Conservation (phyloP, 2,888 invertebrate genomes). For the Drosophila percnosoma region DNA sequence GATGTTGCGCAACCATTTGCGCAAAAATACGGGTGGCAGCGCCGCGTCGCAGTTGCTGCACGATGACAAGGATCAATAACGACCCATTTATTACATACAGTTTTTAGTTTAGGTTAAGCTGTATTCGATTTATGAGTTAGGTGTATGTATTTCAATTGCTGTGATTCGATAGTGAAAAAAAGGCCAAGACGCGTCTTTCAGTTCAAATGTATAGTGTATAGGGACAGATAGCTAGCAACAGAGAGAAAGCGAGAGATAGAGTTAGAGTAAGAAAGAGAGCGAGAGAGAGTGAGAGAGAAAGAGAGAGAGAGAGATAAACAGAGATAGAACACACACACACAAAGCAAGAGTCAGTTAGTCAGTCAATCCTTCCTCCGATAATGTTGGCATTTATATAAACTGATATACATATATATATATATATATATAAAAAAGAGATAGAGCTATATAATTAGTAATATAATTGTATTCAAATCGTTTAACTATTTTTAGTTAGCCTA, state of each 20-base stretch:
- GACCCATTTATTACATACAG: conserved; percentile 79
- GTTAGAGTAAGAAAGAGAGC: neutral
- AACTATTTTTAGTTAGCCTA: conserved; percentile 74
- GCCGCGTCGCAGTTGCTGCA: conserved; percentile 50
- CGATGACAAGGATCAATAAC: conserved; percentile 83
- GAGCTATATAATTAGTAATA: conserved; percentile 52
- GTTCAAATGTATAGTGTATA: conserved; percentile 83
- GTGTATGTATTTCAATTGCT: conserved; percentile 78
- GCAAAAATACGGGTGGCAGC: conserved; percentile 79
- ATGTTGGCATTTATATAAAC: conserved; percentile 81
- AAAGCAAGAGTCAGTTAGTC: conserved; percentile 65
- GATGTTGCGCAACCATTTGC: conserved; percentile 84
- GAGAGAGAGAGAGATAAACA: conserved; percentile 8
- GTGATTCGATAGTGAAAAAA: conserved; percentile 81
- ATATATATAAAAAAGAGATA: conserved; percentile 34
- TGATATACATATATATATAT: conserved; percentile 37
- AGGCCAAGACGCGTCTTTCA: conserved; percentile 76
- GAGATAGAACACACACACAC: conserved; percentile 9
- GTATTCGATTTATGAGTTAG: conserved; percentile 58
- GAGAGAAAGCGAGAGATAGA: conserved; percentile 15
- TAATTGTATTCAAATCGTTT: conserved; percentile 61
- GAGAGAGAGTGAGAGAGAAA: conserved; percentile 12
- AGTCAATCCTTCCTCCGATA: conserved; percentile 83
- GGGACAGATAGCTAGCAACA: conserved; percentile 37
- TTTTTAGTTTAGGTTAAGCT: conserved; percentile 60